Evolutionary conservation across 2,888 invertebrate species (phyloP).

Genomic region (Phrixothrix hirtus): DNA sequence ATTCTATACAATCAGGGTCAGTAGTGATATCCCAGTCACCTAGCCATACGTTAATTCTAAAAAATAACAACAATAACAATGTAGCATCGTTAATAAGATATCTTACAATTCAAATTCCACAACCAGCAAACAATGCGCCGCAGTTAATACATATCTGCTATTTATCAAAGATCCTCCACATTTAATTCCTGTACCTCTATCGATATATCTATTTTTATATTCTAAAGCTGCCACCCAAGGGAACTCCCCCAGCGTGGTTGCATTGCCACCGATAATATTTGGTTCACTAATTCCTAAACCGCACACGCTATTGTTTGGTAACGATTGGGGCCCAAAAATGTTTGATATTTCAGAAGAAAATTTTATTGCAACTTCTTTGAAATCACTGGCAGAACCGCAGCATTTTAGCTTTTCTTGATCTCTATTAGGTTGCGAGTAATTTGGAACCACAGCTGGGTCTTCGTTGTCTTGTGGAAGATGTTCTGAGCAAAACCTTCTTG

Average conservation of each 20-base stretch:
- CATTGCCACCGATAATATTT: background rate
- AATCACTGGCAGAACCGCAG: too few species aligned
- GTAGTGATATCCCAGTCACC: slow-evolving; percentile 2
- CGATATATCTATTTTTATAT: background rate
- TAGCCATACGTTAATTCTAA: background rate
- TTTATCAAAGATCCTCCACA: slow-evolving; percentile 1
- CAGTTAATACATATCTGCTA: background rate
- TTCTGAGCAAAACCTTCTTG: too few species aligned
- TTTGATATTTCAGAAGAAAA: too few species aligned
- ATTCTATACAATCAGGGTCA: background rate
- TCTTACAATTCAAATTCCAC: background rate
- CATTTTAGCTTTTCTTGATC: too few species aligned
- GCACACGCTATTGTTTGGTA: too few species aligned
- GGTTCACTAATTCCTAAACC: too few species aligned
- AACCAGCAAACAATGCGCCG: background rate
- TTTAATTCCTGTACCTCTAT: background rate
- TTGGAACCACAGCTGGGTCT: too few species aligned
- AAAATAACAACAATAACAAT: background rate
- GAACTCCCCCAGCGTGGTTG: background rate
- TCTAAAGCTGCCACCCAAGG: slow-evolving; percentile 2
- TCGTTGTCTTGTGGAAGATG: too few species aligned
- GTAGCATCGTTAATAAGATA: too few species aligned
- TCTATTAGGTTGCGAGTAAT: too few species aligned
- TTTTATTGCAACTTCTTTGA: too few species aligned
- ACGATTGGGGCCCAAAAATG: too few species aligned